Base-by-base conservation (phyloP, 2,113 vertebrate species). In the Geococcyx californianus region DNA sequence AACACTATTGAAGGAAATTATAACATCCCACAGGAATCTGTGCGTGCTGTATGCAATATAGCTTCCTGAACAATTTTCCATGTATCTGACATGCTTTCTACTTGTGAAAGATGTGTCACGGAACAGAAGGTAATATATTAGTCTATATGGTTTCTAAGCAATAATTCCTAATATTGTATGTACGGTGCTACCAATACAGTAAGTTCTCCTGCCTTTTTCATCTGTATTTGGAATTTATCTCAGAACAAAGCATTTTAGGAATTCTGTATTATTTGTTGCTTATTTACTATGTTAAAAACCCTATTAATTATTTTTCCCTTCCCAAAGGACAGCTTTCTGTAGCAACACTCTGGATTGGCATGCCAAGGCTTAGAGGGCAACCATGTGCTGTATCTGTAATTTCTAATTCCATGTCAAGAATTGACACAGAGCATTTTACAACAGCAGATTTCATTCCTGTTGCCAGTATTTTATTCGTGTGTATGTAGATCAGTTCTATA, bases 271-370 rank as follows among this genome's bases (percentile, higher is more conserved):
- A 93, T 67, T 51, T 79, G 29, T 84, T 90, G 33, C 17, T 73
- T 90, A 95, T 93, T 94, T 95, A 87, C 73, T 89, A 64, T 66
- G 38, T 75, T 91, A 90, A 88, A 95, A 78, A 38, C 1, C 4
- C 24, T 69, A 84, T 93, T 95, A 97, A 96, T 95, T 78, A 77
- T 38, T 84, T 97, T 97, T 92, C 60, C 38, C 96, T 96, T 84
- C 87, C 31, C 81, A 93, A 18, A 80, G 68, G 83, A 82, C 7
- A 9, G 55, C 15, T 93, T 21, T 86, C 77, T 92, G 93, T 75
- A 97, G 84, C 62, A 92, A 94, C 58, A 96, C 82, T 70, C 73
- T 88, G 42, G 81, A 74, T 4, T 89, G 93, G 79, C 90, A 90
- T 83, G 86, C 55, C 55, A 84, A 74, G 77, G 68, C 88, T 84